Evolutionary conservation across 37 sponge, comb jelly and placozoan species (phyloP), one percentile per base, ranked within the genome.

Genomic region (Halisarca cf. caerulea): DNA sequence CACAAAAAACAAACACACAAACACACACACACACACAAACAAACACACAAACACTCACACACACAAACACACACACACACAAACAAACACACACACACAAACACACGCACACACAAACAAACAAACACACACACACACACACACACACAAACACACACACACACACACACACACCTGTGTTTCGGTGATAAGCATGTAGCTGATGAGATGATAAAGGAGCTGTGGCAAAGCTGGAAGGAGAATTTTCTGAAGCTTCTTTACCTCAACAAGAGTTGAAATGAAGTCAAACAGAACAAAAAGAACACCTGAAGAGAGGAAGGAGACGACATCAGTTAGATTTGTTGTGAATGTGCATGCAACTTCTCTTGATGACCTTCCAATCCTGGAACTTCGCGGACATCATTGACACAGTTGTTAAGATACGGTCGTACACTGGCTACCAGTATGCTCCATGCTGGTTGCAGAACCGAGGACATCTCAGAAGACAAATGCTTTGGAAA

Each of bases 201-300:
- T n/a, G 28, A 90, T 82, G 57, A 94, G 88, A 47, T 79, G 69
- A 54, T 85, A 66, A 17, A 88, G 30, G 1, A 94, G 85, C 21
- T 90, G 79, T 0, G 85, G 88, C 39, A 94, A 66, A 27, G 87
- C 86, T 7, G 90, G 88, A 15, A 61, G 84, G 28, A 93, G 80
- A 17, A 93, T 30, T 1, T 47, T 43, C 53, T 80, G 90, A 8
- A 81, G 79, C 0, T 39, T 27, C 14, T 54, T 30, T 34, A 79
- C 58, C 44, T 89, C 85, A 3, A 87, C 74, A 20, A 89, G 78
- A 18, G 66, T 83, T 78, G 51, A 58, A 41, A 89, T 89, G 70
- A 93, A 87, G 44, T 87, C 87, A 84, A 93, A 93, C 38, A 89
- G 25, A 11, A 88, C 86, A 61, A 87, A 93, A 0, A 89, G 59